Conservation (phyloP, 2,888 invertebrate species). For the Drosophila monieri region DNA sequence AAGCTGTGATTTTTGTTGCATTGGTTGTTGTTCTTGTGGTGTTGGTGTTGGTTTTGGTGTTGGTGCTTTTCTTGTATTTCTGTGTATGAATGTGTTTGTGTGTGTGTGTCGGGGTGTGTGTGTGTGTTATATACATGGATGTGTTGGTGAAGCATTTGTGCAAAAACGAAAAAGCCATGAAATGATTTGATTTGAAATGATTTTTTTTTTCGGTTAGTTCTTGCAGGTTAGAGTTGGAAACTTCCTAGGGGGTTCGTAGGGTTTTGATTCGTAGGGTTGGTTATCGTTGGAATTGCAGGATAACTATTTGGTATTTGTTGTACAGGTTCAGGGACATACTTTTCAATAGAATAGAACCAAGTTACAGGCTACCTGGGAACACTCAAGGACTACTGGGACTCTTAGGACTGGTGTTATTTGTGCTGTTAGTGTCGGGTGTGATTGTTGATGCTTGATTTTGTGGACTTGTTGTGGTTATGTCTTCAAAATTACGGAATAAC, state of each 20-base stretch:
- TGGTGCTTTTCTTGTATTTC: conserved; percentile 43
- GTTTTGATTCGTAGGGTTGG: too few relatives aligned
- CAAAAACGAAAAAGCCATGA: too few relatives aligned
- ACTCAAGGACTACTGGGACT: neutral
- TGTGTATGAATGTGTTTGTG: conserved; percentile 15
- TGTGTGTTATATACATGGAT: conserved; percentile 21
- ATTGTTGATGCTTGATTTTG: neutral
- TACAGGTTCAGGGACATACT: too few relatives aligned
- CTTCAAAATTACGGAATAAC: neutral
- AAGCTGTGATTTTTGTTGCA: conserved; percentile 49
- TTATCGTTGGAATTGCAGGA: too few relatives aligned
- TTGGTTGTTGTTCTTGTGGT: conserved; percentile 31
- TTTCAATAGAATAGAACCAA: too few relatives aligned
- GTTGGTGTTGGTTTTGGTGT: conserved; percentile 41
- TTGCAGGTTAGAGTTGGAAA: too few relatives aligned
- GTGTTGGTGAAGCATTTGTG: conserved; percentile 3
- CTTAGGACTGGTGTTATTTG: neutral
- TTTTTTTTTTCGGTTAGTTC: neutral
- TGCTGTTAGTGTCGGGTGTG: neutral
- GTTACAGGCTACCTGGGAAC: neutral
- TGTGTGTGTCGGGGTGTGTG: neutral
- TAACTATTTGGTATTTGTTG: too few relatives aligned
- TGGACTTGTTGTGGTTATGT: neutral
- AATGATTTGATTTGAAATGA: neutral
- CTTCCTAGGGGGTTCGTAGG: too few relatives aligned